phyloP scores from a whole-genome alignment of 2,113 vertebrate genomes.

The Pomatostomus ruficeps region DNA sequence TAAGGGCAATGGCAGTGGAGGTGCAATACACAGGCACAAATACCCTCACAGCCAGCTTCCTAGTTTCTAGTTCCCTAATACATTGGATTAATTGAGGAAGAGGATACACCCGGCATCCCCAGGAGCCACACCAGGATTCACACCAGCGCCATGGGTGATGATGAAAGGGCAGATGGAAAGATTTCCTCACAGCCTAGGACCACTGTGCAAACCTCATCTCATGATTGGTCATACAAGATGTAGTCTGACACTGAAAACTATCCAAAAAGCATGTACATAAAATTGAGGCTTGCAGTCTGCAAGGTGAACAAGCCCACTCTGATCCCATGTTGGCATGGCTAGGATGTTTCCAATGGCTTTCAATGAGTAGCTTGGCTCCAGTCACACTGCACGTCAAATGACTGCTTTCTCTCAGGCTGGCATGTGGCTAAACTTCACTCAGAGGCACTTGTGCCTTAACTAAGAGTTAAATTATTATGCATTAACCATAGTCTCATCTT shows the following conservation, averaged over 20 bases:
- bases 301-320: neutral
- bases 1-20: neutral
- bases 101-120: rapidly evolving
- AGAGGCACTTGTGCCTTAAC: neutral
- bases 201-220: neutral
- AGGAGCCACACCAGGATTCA: neutral
- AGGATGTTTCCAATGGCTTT: neutral
- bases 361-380: neutral
- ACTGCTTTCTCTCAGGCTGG: neutral
- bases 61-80: neutral
- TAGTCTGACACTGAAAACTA: neutral
- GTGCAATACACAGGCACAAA: neutral
- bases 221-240: neutral
- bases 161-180: neutral
- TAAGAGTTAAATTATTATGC: neutral
- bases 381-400: neutral
- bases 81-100: neutral
- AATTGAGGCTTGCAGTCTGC: neutral
- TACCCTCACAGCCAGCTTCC: neutral
- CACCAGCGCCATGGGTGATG: neutral
- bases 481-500: neutral
- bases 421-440: neutral
- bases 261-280: neutral
- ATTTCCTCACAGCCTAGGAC: neutral
- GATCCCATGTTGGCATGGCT: rapidly evolving